Evolutionary conservation across 1,140 invertebrate species (phyloP).

Genomic region (Sarcophaga peregrina): DNA sequence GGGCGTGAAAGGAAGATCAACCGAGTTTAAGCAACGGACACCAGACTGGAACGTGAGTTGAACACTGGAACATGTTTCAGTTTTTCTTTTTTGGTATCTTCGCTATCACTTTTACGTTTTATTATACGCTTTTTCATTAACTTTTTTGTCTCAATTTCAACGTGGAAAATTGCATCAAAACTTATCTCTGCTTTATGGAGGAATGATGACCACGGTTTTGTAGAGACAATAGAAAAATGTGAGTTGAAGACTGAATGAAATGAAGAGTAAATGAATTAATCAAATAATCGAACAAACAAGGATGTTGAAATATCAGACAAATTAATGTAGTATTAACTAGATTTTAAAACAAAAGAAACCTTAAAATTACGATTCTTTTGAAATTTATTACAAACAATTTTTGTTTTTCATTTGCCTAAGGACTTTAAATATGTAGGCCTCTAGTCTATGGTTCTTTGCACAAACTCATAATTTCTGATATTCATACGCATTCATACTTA

Average conservation of each 20-base stretch:
- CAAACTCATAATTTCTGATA: too few species aligned
- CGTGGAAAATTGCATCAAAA: constrained; percentile 5
- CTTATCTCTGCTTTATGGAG: background rate
- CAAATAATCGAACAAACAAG: background rate
- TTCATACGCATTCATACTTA: too few species aligned
- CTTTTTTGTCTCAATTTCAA: background rate
- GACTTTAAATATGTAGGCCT: too few species aligned
- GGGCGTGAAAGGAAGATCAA: too few species aligned
- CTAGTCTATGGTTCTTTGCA: too few species aligned
- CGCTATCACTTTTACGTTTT: background rate
- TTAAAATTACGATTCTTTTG: too few species aligned
- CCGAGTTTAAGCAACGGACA: background rate
- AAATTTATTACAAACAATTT: too few species aligned
- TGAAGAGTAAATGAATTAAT: background rate
- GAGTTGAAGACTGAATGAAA: background rate
- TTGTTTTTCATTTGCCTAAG: too few species aligned
- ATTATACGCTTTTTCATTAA: background rate
- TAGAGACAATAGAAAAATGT: background rate
- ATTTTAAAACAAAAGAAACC: too few species aligned
- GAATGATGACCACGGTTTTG: too few species aligned
- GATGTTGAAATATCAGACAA: too few species aligned
- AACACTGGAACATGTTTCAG: constrained; percentile 25
- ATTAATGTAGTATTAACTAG: too few species aligned
- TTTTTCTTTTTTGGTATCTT: background rate
- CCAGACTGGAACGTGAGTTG: constrained; percentile 17